Evolutionary conservation across 2,113 vertebrate genomes (phyloP).

Genomic region (Centropus bengalensis): DNA sequence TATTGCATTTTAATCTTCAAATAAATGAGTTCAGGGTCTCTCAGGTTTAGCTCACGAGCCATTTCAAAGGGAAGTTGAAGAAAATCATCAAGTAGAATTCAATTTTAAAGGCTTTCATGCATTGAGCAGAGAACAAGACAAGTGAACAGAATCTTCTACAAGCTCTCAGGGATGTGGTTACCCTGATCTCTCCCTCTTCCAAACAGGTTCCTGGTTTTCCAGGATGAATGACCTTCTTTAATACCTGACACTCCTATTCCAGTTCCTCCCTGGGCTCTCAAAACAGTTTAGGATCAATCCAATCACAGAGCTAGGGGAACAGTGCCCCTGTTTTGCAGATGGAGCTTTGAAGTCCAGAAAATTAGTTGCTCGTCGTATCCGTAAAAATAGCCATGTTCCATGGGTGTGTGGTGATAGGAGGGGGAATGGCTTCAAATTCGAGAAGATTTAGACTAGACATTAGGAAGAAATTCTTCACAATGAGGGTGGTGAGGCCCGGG

Average conservation of each 20-base stretch:
- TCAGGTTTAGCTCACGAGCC: slow-evolving; percentile 47
- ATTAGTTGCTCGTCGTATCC: neutral
- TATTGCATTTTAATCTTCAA: slow-evolving; percentile 62
- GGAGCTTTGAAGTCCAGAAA: neutral
- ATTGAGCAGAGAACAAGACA: neutral
- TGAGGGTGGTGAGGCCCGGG: no score
- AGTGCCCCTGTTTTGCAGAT: neutral
- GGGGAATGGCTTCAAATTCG: no score
- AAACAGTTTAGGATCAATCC: neutral
- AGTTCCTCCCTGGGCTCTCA: neutral
- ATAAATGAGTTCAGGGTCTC: slow-evolving; percentile 41
- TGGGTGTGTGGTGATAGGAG: no score
- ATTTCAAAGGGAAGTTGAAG: slow-evolving; percentile 35
- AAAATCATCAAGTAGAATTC: slow-evolving; percentile 26
- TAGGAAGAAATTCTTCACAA: no score
- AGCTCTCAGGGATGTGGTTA: neutral
- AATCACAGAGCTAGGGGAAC: neutral
- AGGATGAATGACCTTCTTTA: neutral
- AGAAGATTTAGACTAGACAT: no score
- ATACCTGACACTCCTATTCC: neutral
- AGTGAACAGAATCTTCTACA: neutral
- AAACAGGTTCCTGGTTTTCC: neutral
- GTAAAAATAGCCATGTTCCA: neutral
- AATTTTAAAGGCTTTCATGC: neutral
- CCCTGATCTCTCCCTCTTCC: neutral